Percentiles rank a stretch among this genome's conserved stretches.
Evolutionary conservation across 2,113 vertebrate species (phyloP).

Genomic region (Oreochromis aureus): DNA sequence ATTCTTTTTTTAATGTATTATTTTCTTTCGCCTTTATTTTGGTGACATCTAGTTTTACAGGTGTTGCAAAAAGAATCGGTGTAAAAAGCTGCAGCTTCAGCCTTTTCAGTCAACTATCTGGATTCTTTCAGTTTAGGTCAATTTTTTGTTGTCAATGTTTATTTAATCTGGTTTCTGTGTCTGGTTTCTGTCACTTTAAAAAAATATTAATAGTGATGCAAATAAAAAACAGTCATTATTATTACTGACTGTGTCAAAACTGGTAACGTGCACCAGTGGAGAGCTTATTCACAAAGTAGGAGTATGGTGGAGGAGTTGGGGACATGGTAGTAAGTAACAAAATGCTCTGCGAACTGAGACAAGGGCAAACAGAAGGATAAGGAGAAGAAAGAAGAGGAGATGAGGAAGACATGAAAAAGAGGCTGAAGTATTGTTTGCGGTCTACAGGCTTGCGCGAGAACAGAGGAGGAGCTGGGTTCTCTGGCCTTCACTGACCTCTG

Average conservation of each 20-base stretch:
- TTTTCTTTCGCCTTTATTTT: neutral
- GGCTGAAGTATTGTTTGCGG: constrained; percentile 1
- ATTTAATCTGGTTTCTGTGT: neutral
- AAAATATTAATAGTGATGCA: neutral
- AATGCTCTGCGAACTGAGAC: neutral
- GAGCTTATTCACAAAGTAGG: neutral
- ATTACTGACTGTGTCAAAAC: neutral
- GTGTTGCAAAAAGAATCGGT: accelerated
- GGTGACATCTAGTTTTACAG: neutral
- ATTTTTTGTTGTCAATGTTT: neutral
- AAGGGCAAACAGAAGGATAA: neutral
- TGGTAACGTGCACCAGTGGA: neutral
- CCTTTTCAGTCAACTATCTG: neutral
- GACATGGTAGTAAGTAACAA: neutral
- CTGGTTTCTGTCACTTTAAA: neutral
- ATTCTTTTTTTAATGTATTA: neutral
- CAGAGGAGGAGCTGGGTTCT: neutral
- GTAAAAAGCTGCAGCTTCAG: neutral
- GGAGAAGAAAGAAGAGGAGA: neutral
- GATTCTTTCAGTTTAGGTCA: neutral
- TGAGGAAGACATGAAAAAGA: neutral
- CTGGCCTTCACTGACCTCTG: constrained; percentile 1
- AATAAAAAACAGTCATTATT: neutral
- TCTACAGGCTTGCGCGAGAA: neutral
- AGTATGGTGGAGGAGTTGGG: neutral